Evolutionary conservation across 2,113 vertebrate genomes (phyloP).

Genomic region (Colistium nudipinnis): DNA sequence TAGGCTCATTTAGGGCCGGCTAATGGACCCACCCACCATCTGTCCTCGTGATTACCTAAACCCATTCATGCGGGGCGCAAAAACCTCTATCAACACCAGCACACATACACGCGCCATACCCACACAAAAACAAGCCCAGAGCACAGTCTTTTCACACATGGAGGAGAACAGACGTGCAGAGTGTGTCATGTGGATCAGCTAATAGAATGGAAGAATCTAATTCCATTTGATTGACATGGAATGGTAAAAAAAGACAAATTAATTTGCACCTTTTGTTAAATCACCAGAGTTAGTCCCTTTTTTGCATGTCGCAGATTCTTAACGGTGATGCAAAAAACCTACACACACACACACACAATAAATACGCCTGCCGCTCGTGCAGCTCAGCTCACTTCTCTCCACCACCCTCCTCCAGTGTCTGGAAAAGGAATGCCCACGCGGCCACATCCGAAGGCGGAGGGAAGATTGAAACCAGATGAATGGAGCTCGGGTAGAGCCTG

Average conservation of each 20-base stretch:
- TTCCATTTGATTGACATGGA: not conserved
- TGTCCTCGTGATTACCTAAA: conserved; percentile 63
- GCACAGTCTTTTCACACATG: not conserved
- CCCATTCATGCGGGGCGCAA: conserved; percentile 43
- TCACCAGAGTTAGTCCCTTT: conserved; percentile 19
- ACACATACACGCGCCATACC: not conserved
- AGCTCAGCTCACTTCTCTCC: conserved; percentile 30
- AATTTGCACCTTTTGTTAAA: conserved; percentile 13
- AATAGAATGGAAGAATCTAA: not conserved
- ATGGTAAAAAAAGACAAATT: conserved; percentile 1
- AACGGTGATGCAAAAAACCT: conserved; percentile 3
- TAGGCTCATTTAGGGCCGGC: conserved; percentile 65
- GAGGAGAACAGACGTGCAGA: not conserved
- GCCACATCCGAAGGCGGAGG: conserved; percentile 74
- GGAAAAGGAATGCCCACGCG: conserved; percentile 76
- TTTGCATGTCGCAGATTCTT: conserved; percentile 4
- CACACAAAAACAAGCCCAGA: not conserved
- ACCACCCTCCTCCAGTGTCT: conserved; percentile 46
- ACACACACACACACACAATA: conserved; percentile 46
- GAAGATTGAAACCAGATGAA: conserved; percentile 87
- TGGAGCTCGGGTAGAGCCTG: conserved; percentile 66
- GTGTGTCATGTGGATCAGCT: not conserved
- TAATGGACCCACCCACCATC: conserved; percentile 76
- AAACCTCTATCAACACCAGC: conserved; percentile 42
- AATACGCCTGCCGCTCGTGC: conserved; percentile 68